Evolutionary conservation across 2,797 vertebrate genomes (phyloP).

Genomic region (Lates japonicus): DNA sequence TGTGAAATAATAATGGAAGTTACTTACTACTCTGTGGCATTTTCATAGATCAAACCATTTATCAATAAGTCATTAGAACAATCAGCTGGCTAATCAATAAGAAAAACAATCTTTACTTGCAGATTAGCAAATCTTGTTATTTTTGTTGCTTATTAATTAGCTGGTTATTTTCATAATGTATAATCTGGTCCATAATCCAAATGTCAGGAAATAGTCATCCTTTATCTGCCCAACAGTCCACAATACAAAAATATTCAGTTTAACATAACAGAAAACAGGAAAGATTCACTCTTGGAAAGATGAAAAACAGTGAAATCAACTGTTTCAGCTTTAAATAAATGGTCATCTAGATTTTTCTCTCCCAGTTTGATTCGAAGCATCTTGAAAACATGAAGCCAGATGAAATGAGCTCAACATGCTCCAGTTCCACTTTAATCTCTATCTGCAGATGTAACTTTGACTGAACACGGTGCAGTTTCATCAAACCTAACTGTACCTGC

Average conservation of each 20-base stretch:
- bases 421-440: slow-evolving; percentile 28
- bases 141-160: not conserved
- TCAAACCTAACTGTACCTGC: slow-evolving; percentile 6
- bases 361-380: slow-evolving; percentile 19
- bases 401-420: slow-evolving; percentile 11
- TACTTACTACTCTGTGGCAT: not conserved
- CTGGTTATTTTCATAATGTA: not conserved
- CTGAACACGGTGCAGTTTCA: slow-evolving; percentile 5
- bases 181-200: not conserved
- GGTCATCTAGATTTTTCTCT: not conserved
- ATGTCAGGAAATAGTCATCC: not conserved
- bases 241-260: not conserved
- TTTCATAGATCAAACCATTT: not conserved
- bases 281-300: not conserved
- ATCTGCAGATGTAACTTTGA: slow-evolving; percentile 4
- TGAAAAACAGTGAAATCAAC: not conserved
- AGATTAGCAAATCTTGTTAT: not conserved
- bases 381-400: slow-evolving; percentile 5
- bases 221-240: not conserved
- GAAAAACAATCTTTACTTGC: not conserved
- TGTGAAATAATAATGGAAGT: not conserved
- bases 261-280: not conserved
- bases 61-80: too few species aligned
- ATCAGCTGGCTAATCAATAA: not conserved
- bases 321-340: slow-evolving; percentile 10